Conservation (phyloP, 1,140 invertebrate genomes). For the Drosophila kanapiae region DNA sequence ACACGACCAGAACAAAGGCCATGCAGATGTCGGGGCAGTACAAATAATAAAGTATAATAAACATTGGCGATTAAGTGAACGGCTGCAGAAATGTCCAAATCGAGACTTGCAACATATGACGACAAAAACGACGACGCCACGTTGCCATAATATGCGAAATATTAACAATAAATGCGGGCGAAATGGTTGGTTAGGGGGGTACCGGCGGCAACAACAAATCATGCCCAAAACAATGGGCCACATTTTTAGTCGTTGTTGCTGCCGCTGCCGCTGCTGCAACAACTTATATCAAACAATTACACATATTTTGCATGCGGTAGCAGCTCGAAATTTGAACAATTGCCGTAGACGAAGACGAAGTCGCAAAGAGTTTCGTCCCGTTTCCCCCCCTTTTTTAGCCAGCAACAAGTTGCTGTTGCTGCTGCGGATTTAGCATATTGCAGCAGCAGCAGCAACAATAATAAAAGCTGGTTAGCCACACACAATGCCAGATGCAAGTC, state of each 20-base stretch:
- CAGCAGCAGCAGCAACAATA: constrained; percentile 56
- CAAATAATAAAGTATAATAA: constrained; percentile 80
- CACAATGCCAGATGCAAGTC: constrained; percentile 46
- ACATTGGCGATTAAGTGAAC: constrained; percentile 72
- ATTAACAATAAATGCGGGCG: constrained; percentile 75
- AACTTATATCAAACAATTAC: constrained; percentile 85
- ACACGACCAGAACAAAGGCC: constrained; percentile 70
- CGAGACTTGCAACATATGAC: constrained; percentile 64
- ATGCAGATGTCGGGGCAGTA: constrained; percentile 71
- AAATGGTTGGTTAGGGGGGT: constrained; percentile 1
- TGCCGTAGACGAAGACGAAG: constrained; percentile 49
- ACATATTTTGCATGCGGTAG: constrained; percentile 82
- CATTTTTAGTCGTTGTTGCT: constrained; percentile 71
- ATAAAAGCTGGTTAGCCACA: constrained; percentile 52
- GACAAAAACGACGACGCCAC: constrained; percentile 58
- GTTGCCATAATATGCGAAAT: constrained; percentile 80
- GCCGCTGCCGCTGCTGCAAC: constrained; percentile 49
- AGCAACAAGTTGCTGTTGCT: constrained; percentile 44
- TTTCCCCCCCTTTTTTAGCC: not conserved
- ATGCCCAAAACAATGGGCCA: constrained; percentile 84
- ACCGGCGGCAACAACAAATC: constrained; percentile 75
- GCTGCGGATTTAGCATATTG: constrained; percentile 30
- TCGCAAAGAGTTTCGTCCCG: constrained; percentile 2
- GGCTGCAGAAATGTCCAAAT: constrained; percentile 53
- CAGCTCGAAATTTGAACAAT: constrained; percentile 67